Evolutionary conservation across 2,888 invertebrate species (phyloP), one percentile per base, ranked within the genome.

Genomic region (Tenthredo scrophulariae): DNA sequence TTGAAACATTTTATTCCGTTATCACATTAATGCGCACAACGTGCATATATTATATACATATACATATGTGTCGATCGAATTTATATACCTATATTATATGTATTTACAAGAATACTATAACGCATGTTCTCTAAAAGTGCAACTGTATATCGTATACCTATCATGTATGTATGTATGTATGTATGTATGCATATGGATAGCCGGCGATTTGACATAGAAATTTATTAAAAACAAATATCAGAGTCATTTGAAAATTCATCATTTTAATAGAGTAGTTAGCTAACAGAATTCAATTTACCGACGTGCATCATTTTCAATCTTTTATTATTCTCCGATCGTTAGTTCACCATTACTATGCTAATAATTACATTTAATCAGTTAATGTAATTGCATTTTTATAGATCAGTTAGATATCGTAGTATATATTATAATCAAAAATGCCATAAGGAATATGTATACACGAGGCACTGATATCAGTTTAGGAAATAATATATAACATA

Each of bases 131-230:
- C 72, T 40, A 6, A 72, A 43, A 72, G 40, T 40, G 40, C 72
- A 40, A 72, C 37, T 72, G n/a, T 54, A 54, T 54, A 54, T 54
- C 54, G 6, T 50, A n/a, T 54, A 54, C 40, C 37, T 75, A 75
- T 46, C 46, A n/a, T 72, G 84, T 72, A 54, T 50, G 54, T 54
- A 37, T 72, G n/a, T 37, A n/a, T 72, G 84, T 72, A 54, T 50
- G 54, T 54, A 37, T 72, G n/a, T 37, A 84, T 54, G n/a, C 33
- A 84, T 86, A 87, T 86, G 84, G 86, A 87, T 72, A 87, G 86
- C 85, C 85, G 74, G 86, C 86, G 70, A 86, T 85, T 87, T 29
- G 29, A 54, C 77, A 29, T 29, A 5, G 29, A 77, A n/a, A 26
- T 62, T 22, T 26, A 62, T 62, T 26, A 26, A 62, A 26, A 40